Conservation (phyloP, 2,797 vertebrate genomes). For the Hemitrygon akajei region DNA sequence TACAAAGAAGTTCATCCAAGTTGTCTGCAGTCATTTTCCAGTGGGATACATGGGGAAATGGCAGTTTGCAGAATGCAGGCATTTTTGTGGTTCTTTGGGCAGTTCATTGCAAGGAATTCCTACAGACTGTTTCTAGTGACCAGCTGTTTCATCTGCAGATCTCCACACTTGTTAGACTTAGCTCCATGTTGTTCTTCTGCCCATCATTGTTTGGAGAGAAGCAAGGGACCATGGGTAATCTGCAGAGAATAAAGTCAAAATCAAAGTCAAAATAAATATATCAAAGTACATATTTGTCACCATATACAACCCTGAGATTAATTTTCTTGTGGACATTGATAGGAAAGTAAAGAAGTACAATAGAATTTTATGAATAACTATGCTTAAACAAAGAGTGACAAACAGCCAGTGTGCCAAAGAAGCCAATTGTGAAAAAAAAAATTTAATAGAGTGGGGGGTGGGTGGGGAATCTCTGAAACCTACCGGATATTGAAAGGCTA, state of each 20-base stretch:
- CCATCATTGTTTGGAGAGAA: neutral
- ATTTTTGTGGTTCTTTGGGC: neutral
- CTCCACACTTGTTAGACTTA: neutral
- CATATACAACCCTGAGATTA: too few species aligned
- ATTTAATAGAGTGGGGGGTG: too few species aligned
- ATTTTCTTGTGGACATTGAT: too few species aligned
- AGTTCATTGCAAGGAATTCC: neutral
- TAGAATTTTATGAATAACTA: too few species aligned
- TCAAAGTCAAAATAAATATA: too few species aligned
- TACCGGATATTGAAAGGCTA: too few species aligned
- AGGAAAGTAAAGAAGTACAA: too few species aligned
- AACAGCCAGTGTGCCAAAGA: too few species aligned
- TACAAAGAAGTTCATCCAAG: neutral
- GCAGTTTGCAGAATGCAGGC: neutral
- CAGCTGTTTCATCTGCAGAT: neutral
- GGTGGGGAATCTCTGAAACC: too few species aligned
- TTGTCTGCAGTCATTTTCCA: neutral
- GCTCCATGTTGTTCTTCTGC: neutral
- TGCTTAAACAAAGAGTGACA: too few species aligned
- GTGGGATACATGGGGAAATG: neutral
- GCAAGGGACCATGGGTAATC: neutral
- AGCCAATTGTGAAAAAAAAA: too few species aligned
- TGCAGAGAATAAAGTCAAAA: neutral
- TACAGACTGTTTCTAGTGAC: neutral
- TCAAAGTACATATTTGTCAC: too few species aligned